Base-by-base conservation (phyloP, 2,888 invertebrate species). In the Nycteola revayana region DNA sequence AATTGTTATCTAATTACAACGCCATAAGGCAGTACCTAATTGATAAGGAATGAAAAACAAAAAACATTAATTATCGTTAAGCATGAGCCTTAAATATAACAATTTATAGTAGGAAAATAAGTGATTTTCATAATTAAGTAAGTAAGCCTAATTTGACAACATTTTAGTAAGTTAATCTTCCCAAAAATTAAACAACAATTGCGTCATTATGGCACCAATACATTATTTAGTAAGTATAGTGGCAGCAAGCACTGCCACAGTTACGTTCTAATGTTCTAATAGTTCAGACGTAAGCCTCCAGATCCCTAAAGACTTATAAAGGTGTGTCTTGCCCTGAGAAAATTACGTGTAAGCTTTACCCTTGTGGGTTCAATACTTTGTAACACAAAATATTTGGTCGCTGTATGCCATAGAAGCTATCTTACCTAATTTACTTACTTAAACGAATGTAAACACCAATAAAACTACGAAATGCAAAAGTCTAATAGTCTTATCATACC, bases 321-420 rank as follows among this genome's bases (percentile, higher is more conserved):
- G 27, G 26, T 37, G 25, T 14, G 32, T 23, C 30, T 21, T 32
- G 23, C 23, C 14, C 24, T 20, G 24, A 49, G 25, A 45, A 34
- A 45, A 49, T 28, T 30, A 38, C 21, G 6, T 37, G 28, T 30
- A 37, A 40, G 18, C 38, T 37, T 33, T 36, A 33, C 41, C 32
- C 32, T 25, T 11, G 17, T 31, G 18, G 17, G 28, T 46, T 43
- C 34, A 36, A 54, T 51, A 51, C 48, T 51, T 51, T 54, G 47
- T 43, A 43, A 45, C 39, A 60, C 48, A 58, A 62, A 63, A 68
- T 79, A 79, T 81, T 81, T 81, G 81, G 81, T 81, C 66, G 79
- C 79, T 79, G 76, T 78, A 80, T 78, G 70, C 64, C 64, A 42
- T 68, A 54, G 41, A 40, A 42, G 37, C 40, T 48, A 46, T 14